These are phyloP conservation scores for Argyrosomus regius DNA, from an alignment of 2,797 vertebrate genomes.

Conservation along the genomic window DNA sequence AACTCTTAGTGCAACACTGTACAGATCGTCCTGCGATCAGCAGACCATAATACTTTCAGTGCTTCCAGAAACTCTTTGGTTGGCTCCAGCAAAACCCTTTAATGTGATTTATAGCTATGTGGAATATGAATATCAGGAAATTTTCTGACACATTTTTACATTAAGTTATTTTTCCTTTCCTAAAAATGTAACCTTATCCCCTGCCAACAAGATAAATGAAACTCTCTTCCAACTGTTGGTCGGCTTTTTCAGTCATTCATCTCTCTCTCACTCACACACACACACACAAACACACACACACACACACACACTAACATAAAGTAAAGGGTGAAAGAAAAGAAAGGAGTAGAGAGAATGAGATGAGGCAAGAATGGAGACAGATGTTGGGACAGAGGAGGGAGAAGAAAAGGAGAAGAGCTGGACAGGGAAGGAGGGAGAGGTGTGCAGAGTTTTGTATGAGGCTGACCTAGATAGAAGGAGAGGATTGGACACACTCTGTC, in stretches of 20 bases:
- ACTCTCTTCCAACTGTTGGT: constrained; percentile 42
- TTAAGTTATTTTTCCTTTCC: constrained; percentile 41
- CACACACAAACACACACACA: not conserved
- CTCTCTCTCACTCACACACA: not conserved
- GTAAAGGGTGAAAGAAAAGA: constrained; percentile 21
- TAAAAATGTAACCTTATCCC: constrained; percentile 48
- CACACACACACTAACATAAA: not conserved
- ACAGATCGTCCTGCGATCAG: constrained; percentile 32
- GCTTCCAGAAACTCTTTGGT: constrained; percentile 31
- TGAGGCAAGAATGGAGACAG: constrained; percentile 48
- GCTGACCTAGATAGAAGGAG: constrained; percentile 80
- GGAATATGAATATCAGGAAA: constrained; percentile 33
- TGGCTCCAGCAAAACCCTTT: constrained; percentile 22
- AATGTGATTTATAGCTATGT: constrained; percentile 44
- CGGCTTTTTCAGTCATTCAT: constrained; percentile 24
- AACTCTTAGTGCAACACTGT: constrained; percentile 20
- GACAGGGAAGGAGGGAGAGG: constrained; percentile 52
- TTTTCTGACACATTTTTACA: constrained; percentile 42
- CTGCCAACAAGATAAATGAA: constrained; percentile 43
- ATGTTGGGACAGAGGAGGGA: constrained; percentile 45
- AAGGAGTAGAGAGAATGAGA: constrained; percentile 22
- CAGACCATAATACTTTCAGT: constrained; percentile 39
- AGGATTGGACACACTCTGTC: constrained; percentile 79
- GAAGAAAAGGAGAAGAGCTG: constrained; percentile 33
- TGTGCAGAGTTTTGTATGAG: constrained; percentile 68